A percentile compares a stretch with the other conserved stretches of the same genome.
phyloP scores from a whole-genome alignment of 2,113 vertebrate genomes.

The Strigops habroptila region DNA sequence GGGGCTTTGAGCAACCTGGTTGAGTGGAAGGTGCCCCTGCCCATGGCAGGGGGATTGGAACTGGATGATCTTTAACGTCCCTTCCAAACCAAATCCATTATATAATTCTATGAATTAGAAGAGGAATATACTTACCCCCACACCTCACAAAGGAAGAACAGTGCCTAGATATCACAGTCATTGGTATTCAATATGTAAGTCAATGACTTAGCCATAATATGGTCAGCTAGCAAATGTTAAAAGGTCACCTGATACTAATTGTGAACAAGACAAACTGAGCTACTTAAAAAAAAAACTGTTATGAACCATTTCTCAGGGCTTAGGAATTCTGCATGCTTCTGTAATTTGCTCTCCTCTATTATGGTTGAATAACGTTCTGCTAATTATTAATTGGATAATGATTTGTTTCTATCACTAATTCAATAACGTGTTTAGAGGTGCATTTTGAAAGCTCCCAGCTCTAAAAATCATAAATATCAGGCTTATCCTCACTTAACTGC shows the following conservation, averaged over 20 bases:
- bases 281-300: neutral
- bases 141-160: neutral
- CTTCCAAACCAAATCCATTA: neutral
- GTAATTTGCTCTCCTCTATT: conserved; percentile 30
- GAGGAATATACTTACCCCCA: neutral
- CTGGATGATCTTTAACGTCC: neutral
- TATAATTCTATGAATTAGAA: neutral
- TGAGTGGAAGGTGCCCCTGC: neutral
- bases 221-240: neutral
- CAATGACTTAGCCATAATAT: neutral
- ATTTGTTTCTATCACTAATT: conserved; percentile 61
- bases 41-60: neutral
- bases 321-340: conserved; percentile 4
- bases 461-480: neutral
- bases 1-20: neutral
- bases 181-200: neutral
- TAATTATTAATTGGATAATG: conserved; percentile 64
- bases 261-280: conserved; percentile 12
- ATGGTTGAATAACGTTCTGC: conserved; percentile 32
- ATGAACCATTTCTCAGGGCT: conserved; percentile 13
- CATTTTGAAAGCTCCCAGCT: conserved; percentile 31
- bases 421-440: conserved; percentile 31
- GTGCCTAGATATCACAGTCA: neutral
- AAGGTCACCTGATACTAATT: conserved; percentile 31
- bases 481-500: neutral